These are phyloP conservation scores for Mus caroli DNA, from an alignment of 2,797 vertebrate species.

Conservation along the genomic window DNA sequence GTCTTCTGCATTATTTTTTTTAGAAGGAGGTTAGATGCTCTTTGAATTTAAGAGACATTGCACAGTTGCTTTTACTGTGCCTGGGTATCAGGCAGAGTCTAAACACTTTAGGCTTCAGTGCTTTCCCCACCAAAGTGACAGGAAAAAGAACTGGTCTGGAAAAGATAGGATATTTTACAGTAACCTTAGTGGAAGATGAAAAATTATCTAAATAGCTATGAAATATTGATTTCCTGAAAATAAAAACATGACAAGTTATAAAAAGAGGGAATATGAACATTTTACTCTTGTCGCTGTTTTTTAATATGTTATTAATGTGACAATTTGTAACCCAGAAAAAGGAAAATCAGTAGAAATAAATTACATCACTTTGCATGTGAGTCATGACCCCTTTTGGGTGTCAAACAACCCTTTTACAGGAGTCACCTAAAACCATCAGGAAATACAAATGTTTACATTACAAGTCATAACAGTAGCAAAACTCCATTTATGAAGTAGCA, in stretches of 20 bases:
- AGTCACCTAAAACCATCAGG: background rate
- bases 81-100: background rate
- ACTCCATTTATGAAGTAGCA: background rate
- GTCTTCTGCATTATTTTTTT: background rate
- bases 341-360: background rate
- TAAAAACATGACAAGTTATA: background rate
- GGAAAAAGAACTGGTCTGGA: background rate
- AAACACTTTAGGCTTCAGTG: background rate
- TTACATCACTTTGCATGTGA: background rate
- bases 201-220: conserved; percentile 14
- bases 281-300: background rate
- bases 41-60: background rate
- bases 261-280: background rate
- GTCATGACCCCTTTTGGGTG: background rate
- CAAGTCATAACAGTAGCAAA: background rate
- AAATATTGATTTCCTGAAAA: conserved; percentile 64
- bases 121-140: background rate
- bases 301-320: conserved; percentile 33
- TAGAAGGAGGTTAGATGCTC: background rate
- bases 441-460: background rate
- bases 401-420: background rate
- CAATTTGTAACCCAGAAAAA: background rate
- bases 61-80: background rate
- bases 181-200: background rate
- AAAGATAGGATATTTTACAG: background rate